phyloP scores from a whole-genome alignment of 2,888 invertebrate species.

The Dolichomitus sp. region DNA sequence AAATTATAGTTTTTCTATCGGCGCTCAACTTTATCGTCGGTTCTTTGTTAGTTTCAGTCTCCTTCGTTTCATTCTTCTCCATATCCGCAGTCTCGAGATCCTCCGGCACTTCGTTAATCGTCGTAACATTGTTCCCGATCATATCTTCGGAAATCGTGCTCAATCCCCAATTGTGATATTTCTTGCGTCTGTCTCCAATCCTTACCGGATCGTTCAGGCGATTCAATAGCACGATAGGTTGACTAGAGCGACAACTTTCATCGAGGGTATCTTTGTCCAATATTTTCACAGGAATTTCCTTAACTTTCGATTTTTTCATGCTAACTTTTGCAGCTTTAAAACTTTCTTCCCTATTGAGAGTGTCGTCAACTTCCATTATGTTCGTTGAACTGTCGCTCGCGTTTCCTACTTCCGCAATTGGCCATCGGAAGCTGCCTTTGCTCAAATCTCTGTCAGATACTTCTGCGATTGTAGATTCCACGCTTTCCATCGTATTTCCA shows the following conservation, averaged over 20 bases:
- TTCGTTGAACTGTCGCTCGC: not conserved
- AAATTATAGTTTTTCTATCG: not conserved
- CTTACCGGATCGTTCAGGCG: slow-evolving; percentile 74
- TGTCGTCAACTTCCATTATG: not conserved
- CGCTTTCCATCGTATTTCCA: not conserved
- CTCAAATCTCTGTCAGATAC: not conserved
- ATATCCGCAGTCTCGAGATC: not conserved
- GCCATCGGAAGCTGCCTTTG: not conserved
- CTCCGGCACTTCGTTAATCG: not conserved
- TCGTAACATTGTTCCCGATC: not conserved
- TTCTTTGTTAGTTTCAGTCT: slow-evolving; percentile 1
- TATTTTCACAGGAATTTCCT: not conserved
- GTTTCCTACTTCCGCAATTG: not conserved
- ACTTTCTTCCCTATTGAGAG: not conserved
- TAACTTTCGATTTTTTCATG: not conserved
- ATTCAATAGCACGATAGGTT: slow-evolving; percentile 65
- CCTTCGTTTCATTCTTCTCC: slow-evolving; percentile 17
- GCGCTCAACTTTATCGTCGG: not conserved
- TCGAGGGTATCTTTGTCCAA: not conserved
- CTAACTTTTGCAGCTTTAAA: not conserved
- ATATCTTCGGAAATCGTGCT: slow-evolving; percentile 60
- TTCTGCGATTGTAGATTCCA: slow-evolving; percentile 4
- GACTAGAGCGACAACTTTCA: not conserved
- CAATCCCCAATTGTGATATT: slow-evolving; percentile 67
- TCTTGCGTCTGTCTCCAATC: slow-evolving; percentile 72